Evolutionary conservation across 2,113 vertebrate species (phyloP).

Genomic region (Maccullochella peelii): DNA sequence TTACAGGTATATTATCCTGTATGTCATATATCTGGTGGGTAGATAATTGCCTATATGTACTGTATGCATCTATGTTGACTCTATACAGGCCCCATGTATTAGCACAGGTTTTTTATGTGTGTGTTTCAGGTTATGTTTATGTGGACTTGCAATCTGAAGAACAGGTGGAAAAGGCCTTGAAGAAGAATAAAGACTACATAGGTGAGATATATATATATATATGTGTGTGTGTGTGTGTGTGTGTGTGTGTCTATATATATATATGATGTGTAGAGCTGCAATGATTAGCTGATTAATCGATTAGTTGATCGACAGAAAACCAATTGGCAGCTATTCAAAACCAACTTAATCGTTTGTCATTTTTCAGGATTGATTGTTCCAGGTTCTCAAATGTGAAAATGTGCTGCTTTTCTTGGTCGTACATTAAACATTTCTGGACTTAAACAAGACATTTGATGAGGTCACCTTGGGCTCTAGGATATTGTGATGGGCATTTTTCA

Average conservation of each 20-base stretch:
- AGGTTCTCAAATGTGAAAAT: too few relatives aligned
- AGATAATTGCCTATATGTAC: neutral
- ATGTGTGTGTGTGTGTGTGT: too few relatives aligned
- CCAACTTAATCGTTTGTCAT: too few relatives aligned
- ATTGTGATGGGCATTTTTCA: neutral
- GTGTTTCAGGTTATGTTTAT: conserved; percentile 90
- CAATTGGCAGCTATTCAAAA: too few relatives aligned
- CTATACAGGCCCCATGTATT: neutral
- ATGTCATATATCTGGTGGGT: neutral
- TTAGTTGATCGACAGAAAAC: neutral
- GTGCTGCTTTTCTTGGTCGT: too few relatives aligned
- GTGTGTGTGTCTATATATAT: too few relatives aligned
- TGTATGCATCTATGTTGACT: neutral
- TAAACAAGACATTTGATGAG: neutral
- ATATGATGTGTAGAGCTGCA: neutral
- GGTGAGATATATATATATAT: too few relatives aligned
- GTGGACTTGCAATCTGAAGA: conserved; percentile 91
- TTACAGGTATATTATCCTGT: neutral
- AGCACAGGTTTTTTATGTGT: conserved; percentile 9
- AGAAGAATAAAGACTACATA: conserved; percentile 92
- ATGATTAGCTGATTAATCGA: accelerated
- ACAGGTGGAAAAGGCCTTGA: conserved; percentile 91
- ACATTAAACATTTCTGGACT: neutral
- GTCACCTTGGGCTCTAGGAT: neutral
- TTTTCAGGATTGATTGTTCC: too few relatives aligned